Evolutionary conservation across 2,113 vertebrate genomes (phyloP), one percentile per base, ranked within the genome.

Genomic region (Turnix velox): DNA sequence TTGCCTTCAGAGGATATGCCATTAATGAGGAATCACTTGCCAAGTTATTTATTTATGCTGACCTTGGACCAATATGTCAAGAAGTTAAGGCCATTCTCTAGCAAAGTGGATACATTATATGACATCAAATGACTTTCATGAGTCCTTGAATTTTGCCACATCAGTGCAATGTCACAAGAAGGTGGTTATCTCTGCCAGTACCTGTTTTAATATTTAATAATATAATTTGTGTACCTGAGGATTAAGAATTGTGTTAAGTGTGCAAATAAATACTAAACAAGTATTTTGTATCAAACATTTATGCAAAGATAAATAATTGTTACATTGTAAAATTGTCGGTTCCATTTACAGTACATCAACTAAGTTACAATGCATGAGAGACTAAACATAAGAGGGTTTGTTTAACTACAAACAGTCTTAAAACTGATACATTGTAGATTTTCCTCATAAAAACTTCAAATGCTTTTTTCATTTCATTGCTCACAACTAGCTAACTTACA

Each of bases 261-360:
- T 89, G 73, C 69, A 94, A 97, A 98, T 96, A 97, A 97, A 96
- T 90, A 97, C 66, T 96, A 80, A 96, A 95, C 90, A 96, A 86
- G 88, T 59, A 77, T 96, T 97, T 98, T 96, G 89, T 98, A 98
- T 97, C 95, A 98, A 97, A 97, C 63, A 95, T 96, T 96, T 97
- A 97, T 95, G 97, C 94, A 98, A 98, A 97, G 97, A 97, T 97
- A 98, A 97, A 97, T 97, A 97, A 96, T 80, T 96, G 65, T 95
- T 95, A 97, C 95, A 98, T 69, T 95, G 92, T 92, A 98, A 97
- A 98, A 97, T 46, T 87, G 87, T 96, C 91, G 86, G 87, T 96
- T 95, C 88, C 94, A 92, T 97, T 95, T 96, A 97, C 91, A 96
- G 88, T 96, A 97, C 94, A 92, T 96, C 62, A 93, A 94, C 74